A percentile compares a stretch with the other conserved stretches of the same genome.
Evolutionary conservation across 37 sponge, comb jelly and placozoan genomes (phyloP).

Genomic region (Spongia lamella): DNA sequence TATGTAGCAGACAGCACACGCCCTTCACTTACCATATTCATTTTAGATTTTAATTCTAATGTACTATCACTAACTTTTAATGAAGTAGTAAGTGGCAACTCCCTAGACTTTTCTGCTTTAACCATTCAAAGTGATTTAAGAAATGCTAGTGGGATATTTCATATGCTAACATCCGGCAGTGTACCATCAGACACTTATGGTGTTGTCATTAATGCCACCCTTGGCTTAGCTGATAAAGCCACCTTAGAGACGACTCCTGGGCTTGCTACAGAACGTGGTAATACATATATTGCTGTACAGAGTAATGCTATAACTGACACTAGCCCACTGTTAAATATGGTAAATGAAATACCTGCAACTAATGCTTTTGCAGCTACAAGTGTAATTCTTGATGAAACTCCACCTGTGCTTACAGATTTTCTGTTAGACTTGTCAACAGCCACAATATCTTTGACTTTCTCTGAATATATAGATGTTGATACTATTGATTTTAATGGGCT

Average conservation of each 20-base stretch:
- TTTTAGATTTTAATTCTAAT: slow-evolving; percentile 65
- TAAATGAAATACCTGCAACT: slow-evolving; percentile 31
- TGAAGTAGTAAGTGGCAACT: slow-evolving; percentile 74
- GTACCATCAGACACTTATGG: slow-evolving; percentile 29
- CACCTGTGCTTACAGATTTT: slow-evolving; percentile 57
- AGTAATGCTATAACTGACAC: slow-evolving; percentile 66
- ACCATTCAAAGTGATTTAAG: slow-evolving; percentile 42
- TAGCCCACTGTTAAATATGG: slow-evolving; percentile 69
- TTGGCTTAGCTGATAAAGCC: slow-evolving; percentile 55
- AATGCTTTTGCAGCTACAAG: slow-evolving; percentile 21
- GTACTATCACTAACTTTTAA: slow-evolving; percentile 77
- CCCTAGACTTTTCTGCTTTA: slow-evolving; percentile 56
- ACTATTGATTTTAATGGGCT: slow-evolving; percentile 33
- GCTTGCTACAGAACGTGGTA: slow-evolving; percentile 40
- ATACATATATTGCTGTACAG: slow-evolving; percentile 69
- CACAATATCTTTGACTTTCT: slow-evolving; percentile 68
- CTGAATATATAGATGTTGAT: slow-evolving; percentile 71
- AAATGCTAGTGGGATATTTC: background rate
- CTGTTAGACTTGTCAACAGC: slow-evolving; percentile 62
- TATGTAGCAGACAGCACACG: slow-evolving; percentile 56
- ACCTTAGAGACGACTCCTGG: slow-evolving; percentile 35
- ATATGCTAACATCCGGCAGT: slow-evolving; percentile 38
- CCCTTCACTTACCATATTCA: slow-evolving; percentile 49
- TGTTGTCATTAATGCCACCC: slow-evolving; percentile 49
- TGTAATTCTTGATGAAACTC: slow-evolving; percentile 52